A percentile compares a stretch with the other conserved stretches of the same genome.
Conservation (phyloP, 2,888 invertebrate species). For the Nephrotoma flavescens region DNA sequence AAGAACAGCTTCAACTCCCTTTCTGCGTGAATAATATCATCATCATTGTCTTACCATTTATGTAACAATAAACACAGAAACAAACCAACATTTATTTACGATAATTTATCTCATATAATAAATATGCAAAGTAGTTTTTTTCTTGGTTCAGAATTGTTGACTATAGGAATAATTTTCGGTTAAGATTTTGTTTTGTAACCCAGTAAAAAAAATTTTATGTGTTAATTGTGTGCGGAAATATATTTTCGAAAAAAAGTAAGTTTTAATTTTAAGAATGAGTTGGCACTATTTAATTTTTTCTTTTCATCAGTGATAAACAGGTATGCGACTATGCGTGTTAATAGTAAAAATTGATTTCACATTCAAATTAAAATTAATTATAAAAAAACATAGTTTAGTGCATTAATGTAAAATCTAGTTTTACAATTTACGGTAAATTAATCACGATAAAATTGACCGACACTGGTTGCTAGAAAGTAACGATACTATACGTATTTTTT, state of each 20-base stretch:
- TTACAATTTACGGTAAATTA: neutral
- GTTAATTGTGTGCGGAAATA: neutral
- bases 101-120: neutral
- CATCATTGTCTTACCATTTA: neutral
- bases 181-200: neutral
- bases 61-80: neutral
- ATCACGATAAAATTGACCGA: too few species aligned
- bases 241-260: neutral
- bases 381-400: neutral
- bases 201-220: neutral
- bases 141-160: neutral
- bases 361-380: neutral
- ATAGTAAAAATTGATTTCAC: neutral
- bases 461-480: too few species aligned
- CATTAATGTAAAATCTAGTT: neutral
- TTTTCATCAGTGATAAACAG: neutral
- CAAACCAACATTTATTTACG: neutral
- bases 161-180: neutral
- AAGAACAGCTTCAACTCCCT: neutral
- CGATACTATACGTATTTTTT: too few species aligned
- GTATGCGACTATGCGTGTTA: neutral
- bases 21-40: neutral
- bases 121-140: neutral
- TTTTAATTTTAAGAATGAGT: neutral
- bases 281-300: neutral